These are phyloP conservation scores for Acrocyrtus sp. DNA, from an alignment of 2,888 invertebrate species.

Conservation along the genomic window DNA sequence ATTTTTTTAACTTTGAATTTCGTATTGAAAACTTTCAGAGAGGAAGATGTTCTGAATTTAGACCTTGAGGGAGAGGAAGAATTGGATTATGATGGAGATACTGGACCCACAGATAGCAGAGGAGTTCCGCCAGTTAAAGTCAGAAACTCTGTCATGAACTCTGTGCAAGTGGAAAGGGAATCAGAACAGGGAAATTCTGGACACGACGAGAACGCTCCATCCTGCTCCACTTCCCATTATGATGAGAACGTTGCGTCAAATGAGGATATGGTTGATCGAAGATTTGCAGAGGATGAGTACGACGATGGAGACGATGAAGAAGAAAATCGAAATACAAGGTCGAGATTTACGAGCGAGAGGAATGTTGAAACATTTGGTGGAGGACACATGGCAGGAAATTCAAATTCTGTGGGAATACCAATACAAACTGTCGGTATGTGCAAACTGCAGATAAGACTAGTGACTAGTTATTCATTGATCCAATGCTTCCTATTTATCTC, in stretches of 20 bases:
- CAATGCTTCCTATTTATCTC: background rate
- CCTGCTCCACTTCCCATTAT: conserved; percentile 10
- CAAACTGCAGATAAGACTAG: background rate
- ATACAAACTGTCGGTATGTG: conserved; percentile 59
- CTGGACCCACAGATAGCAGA: too few relatives aligned
- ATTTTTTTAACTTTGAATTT: background rate
- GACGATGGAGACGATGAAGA: conserved; percentile 59
- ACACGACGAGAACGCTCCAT: too few relatives aligned
- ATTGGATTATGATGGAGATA: conserved; percentile 44
- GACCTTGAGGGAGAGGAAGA: conserved; percentile 55
- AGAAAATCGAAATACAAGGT: conserved; percentile 52
- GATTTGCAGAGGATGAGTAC: conserved; percentile 43
- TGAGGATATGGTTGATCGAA: conserved; percentile 12
- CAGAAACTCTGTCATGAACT: too few relatives aligned
- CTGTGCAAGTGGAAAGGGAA: too few relatives aligned
- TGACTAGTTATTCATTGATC: background rate
- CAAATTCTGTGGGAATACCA: conserved; percentile 29
- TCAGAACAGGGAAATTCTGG: too few relatives aligned
- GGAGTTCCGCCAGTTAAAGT: too few relatives aligned
- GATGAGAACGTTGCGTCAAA: background rate
- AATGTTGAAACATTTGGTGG: conserved; percentile 49
- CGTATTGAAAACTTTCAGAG: conserved; percentile 6
- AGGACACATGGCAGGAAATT: background rate
- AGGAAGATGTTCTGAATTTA: conserved; percentile 55
- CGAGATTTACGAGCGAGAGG: conserved; percentile 59